These are phyloP conservation scores for Eristalis tenax DNA, from an alignment of 2,888 invertebrate species.

Conservation along the genomic window DNA sequence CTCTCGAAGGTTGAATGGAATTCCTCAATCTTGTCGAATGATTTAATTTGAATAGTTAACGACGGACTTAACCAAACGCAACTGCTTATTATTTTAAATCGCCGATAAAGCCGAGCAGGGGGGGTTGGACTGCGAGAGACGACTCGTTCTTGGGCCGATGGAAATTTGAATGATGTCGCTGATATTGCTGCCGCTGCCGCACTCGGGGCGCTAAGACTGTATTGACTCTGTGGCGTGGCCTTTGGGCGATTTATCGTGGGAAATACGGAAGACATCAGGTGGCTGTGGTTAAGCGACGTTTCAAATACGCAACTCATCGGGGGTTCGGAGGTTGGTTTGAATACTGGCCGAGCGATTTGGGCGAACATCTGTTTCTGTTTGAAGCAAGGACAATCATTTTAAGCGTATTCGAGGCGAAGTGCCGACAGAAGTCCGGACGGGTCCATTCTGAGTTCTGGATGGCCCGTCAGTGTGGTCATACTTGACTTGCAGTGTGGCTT, in stretches of 20 bases:
- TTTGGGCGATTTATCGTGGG: not conserved
- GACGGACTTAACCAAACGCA: constrained; percentile 21
- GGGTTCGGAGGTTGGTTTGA: not conserved
- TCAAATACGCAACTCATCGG: not conserved
- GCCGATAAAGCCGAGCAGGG: not conserved
- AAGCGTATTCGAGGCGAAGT: too few species aligned
- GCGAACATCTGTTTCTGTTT: too few species aligned
- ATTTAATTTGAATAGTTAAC: constrained; percentile 66
- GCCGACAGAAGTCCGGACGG: too few species aligned
- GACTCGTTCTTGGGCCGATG: not conserved
- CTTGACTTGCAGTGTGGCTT: too few species aligned
- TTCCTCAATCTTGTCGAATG: constrained; percentile 39
- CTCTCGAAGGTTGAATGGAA: constrained; percentile 46
- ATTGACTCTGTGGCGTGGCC: not conserved
- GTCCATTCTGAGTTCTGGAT: too few species aligned
- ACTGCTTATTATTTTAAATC: constrained; percentile 39
- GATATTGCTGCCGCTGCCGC: too few species aligned
- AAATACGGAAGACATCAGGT: not conserved
- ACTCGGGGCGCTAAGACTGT: not conserved
- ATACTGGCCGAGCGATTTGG: too few species aligned
- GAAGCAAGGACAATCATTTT: too few species aligned
- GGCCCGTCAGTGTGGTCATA: too few species aligned
- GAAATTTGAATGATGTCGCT: too few species aligned
- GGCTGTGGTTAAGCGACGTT: not conserved
- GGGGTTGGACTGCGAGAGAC: not conserved